A percentile compares a stretch with the other conserved stretches of the same genome.
phyloP scores from a whole-genome alignment of 2,113 vertebrate genomes.

The Pelusios castaneus region DNA sequence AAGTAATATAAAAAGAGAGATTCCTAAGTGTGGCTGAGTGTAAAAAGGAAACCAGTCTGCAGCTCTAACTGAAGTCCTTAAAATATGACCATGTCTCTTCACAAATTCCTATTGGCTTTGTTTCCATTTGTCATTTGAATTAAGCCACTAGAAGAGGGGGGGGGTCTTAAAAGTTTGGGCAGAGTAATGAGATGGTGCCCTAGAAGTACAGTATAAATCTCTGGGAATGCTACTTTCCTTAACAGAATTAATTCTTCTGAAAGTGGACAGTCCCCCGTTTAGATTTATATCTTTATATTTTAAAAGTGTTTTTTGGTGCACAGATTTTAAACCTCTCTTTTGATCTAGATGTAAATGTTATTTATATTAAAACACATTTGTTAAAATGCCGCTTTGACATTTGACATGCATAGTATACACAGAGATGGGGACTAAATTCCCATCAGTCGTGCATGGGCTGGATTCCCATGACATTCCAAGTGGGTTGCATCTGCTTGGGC shows the following conservation, averaged over 20 bases:
- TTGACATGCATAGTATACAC: not conserved
- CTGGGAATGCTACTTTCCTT: not conserved
- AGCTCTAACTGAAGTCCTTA: not conserved
- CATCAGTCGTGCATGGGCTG: not conserved
- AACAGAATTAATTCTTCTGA: not conserved
- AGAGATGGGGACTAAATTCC: not conserved
- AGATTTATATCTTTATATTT: not conserved
- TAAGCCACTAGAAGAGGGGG: not conserved
- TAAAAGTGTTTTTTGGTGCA: not conserved
- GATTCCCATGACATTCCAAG: not conserved
- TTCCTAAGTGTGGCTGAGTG: not conserved
- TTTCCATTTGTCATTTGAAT: not conserved
- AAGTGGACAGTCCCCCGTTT: not conserved
- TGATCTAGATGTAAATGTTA: not conserved
- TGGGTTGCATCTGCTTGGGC: not conserved
- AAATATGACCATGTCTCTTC: not conserved
- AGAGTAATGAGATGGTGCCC: not conserved
- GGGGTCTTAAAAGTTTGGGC: not conserved
- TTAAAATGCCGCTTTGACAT: not conserved
- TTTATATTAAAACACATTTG: not conserved
- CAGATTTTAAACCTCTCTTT: not conserved
- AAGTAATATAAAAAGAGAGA: not conserved
- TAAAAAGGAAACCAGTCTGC: not conserved
- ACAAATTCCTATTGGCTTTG: not conserved
- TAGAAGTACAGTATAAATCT: not conserved